Evolutionary conservation across 2,888 invertebrate species (phyloP).

Genomic region (Phanerotoma sp.): DNA sequence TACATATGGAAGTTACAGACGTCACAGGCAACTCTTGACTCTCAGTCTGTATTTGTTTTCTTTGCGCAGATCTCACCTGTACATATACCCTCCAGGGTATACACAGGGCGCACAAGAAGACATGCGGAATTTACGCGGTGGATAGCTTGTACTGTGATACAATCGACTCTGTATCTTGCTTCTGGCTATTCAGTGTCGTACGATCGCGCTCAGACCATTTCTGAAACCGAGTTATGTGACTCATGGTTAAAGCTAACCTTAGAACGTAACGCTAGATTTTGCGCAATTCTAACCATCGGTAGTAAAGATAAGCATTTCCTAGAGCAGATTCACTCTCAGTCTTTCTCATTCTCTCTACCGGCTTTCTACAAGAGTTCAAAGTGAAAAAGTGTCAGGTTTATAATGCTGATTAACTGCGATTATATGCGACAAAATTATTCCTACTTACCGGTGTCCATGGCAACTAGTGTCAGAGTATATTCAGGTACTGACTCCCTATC

Average conservation of each 20-base stretch:
- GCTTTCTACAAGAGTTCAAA: too few relatives aligned
- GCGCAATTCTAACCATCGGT: conserved; percentile 11
- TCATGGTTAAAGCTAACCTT: conserved; percentile 9
- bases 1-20: neutral
- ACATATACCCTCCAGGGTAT: conserved; percentile 21
- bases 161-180: conserved; percentile 39
- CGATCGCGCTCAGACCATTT: conserved; percentile 36
- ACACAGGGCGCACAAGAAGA: neutral
- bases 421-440: neutral
- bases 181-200: conserved; percentile 39
- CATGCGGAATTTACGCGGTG: conserved; percentile 35
- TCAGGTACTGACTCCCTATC: conserved; percentile 84
- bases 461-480: conserved; percentile 83
- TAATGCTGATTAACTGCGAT: neutral
- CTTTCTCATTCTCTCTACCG: too few relatives aligned
- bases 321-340: too few relatives aligned
- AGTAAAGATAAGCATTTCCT: conserved; percentile 7
- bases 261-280: conserved; percentile 8
- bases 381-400: neutral
- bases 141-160: conserved; percentile 34
- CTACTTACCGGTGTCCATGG: conserved; percentile 88
- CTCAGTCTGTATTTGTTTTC: conserved; percentile 27
- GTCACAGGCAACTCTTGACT: conserved; percentile 13
- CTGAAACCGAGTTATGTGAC: conserved; percentile 36
- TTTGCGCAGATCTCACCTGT: conserved; percentile 9